Conservation (phyloP, 2,113 vertebrate genomes). For the Macquaria ambigua region DNA sequence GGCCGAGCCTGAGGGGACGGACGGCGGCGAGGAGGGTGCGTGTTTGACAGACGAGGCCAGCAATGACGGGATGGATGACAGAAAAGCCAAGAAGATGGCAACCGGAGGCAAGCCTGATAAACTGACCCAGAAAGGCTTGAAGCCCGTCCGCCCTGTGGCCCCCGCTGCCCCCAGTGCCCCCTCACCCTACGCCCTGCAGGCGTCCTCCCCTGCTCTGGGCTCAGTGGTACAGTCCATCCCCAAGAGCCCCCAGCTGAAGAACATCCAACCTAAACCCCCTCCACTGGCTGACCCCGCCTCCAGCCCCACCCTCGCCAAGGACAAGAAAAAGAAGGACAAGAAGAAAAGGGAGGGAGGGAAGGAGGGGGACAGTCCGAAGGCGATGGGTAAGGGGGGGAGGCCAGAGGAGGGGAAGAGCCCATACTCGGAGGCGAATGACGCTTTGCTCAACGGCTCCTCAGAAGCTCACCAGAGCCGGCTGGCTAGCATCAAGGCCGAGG, state of each 20-base stretch:
- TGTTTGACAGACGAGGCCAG: conserved; percentile 91
- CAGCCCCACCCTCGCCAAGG: conserved; percentile 91
- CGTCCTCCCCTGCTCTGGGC: conserved; percentile 85
- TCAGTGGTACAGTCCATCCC: conserved; percentile 93
- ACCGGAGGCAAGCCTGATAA: conserved; percentile 89
- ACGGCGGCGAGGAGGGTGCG: conserved; percentile 91
- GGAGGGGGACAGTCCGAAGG: conserved; percentile 92
- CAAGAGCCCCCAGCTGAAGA: conserved; percentile 94
- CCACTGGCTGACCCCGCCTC: conserved; percentile 91
- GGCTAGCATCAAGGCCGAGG: conserved; percentile 97
- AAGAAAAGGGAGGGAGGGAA: conserved; percentile 91
- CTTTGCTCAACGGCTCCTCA: conserved; percentile 91
- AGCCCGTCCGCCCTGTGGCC: conserved; percentile 87
- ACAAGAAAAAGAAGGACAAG: conserved; percentile 98
- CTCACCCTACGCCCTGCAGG: conserved; percentile 84
- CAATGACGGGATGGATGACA: conserved; percentile 94
- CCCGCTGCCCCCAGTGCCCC: conserved; percentile 82
- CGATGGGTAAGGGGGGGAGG: conserved; percentile 85
- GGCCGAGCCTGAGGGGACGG: conserved; percentile 86
- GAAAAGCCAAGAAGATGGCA: conserved; percentile 87
- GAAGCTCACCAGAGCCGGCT: conserved; percentile 94
- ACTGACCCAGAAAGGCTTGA: conserved; percentile 89
- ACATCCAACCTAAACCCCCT: conserved; percentile 90
- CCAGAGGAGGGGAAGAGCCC: conserved; percentile 93
- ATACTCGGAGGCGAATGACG: conserved; percentile 89